Evolutionary conservation across 1,140 invertebrate genomes (phyloP).

Genomic region (Calycopis cecrops): DNA sequence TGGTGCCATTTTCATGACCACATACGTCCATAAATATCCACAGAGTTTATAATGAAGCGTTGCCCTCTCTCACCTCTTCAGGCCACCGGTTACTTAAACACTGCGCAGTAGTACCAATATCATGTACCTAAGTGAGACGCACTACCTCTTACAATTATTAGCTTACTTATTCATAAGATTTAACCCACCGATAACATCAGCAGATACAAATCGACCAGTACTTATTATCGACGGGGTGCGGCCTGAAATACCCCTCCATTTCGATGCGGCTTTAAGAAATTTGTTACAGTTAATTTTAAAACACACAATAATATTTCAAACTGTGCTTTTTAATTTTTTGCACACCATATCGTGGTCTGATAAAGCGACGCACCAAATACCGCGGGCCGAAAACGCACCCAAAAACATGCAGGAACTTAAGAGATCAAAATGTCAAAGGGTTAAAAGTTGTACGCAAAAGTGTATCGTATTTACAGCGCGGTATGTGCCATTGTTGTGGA

Average conservation of each 20-base stretch:
- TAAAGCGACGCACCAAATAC: conserved; percentile 11
- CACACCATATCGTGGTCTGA: conserved; percentile 1
- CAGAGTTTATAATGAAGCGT: too few relatives aligned
- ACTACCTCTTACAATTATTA: too few relatives aligned
- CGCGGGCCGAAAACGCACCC: conserved; percentile 4
- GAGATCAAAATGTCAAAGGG: conserved; percentile 4
- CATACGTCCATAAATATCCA: too few relatives aligned
- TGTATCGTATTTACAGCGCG: not conserved
- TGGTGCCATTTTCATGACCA: too few relatives aligned
- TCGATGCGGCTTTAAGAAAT: not conserved
- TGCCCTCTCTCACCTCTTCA: too few relatives aligned
- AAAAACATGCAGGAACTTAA: conserved; percentile 9
- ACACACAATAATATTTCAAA: not conserved
- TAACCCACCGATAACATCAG: too few relatives aligned
- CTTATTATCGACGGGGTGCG: too few relatives aligned
- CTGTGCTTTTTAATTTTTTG: not conserved
- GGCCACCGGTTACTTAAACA: too few relatives aligned
- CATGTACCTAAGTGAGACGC: too few relatives aligned
- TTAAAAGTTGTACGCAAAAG: not conserved
- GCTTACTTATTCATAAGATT: too few relatives aligned
- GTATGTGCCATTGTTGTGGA: not conserved
- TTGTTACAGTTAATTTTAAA: conserved; percentile 5
- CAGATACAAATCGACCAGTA: too few relatives aligned
- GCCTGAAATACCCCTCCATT: not conserved
- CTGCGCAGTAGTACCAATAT: too few relatives aligned